Base-by-base conservation (phyloP, 2,113 vertebrate genomes). In the Camelus bactrianus region DNA sequence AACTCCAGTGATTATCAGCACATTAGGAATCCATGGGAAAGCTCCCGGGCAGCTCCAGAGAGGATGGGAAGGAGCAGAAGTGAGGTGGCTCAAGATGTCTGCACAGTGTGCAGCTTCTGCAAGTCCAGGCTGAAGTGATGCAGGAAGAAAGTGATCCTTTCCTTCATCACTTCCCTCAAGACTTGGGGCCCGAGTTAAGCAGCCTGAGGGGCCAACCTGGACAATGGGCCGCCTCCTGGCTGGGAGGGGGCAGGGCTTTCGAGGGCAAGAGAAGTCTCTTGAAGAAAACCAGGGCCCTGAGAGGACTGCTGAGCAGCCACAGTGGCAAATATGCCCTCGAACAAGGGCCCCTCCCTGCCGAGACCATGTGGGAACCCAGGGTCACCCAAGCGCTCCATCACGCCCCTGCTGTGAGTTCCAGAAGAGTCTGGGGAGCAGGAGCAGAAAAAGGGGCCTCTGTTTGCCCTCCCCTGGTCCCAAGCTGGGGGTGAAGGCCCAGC, bases 1-100 rank as follows among this genome's bases (percentile, higher is more conserved):
- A 82, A 72, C 52, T 87, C 80, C 3, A n/a, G 92, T 6, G 38
- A 79, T 48, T 70, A 80, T 54, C 46, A 79, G 88, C 84, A 89
- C 73, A 46, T 72, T 76, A 83, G 89, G 54, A 77, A 83, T 54
- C 69, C 90, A 22, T 32, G 86, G 67, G 84, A 89, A 94, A 62
- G 15, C 67, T 90, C 46, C 56, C 84, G 82, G 60, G 65, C 17
- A 81, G 84, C 32, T 92, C 80, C 32, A 69, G 67, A 89, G 64
- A 82, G 38, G 48, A 42, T 35, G n/a, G 24, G 35, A 92, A 81
- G 48, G 58, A 54, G 30, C 16, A 11, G 77, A 80, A 75, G 42
- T 26, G 10, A 79, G n/a, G 65, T 52, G 84, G 42, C 60, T 65
- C 16, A 19, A 92, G 97, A 70, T 38, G 15, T 42, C 35, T 72